Evolutionary conservation across 1,140 invertebrate genomes (phyloP).

Genomic region (Philotrypesis tridentata): DNA sequence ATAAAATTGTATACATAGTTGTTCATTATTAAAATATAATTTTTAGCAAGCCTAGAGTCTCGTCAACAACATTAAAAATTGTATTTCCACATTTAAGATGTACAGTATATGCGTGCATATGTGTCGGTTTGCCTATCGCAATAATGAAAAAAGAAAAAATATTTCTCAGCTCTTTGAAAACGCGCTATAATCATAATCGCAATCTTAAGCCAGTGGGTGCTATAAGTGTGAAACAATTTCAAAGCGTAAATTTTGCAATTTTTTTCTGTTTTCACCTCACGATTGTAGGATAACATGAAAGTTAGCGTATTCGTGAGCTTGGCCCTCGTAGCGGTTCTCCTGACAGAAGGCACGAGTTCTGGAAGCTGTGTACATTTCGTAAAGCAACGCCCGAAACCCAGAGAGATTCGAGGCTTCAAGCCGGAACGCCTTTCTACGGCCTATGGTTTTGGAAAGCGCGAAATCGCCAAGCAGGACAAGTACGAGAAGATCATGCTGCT

Average conservation of each 20-base stretch:
- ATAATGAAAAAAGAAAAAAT: no score
- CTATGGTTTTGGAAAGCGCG: constrained; percentile 59
- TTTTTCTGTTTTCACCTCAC: not conserved
- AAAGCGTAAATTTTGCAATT: not conserved
- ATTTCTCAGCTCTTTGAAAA: no score
- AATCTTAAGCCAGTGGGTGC: no score
- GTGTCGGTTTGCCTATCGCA: no score
- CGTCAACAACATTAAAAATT: constrained; percentile 28
- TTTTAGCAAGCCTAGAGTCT: not conserved
- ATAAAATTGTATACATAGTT: not conserved
- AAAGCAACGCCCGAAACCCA: constrained; percentile 55
- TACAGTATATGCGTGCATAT: no score
- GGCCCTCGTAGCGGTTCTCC: constrained; percentile 52
- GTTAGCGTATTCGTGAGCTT: constrained; percentile 56
- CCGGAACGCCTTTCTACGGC: constrained; percentile 58
- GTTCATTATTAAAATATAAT: no score
- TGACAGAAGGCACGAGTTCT: constrained; percentile 54
- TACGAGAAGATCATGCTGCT: constrained; percentile 53
- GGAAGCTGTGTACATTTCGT: constrained; percentile 51
- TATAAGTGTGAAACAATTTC: not conserved
- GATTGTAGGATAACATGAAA: constrained; percentile 58
- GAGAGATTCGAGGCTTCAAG: constrained; percentile 59
- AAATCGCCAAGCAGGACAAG: constrained; percentile 53
- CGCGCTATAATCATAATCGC: no score
- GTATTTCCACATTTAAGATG: not conserved